A percentile compares a stretch with the other conserved stretches of the same genome.
Conservation (phyloP, 2,113 vertebrate species). For the Hystrix cristata region DNA sequence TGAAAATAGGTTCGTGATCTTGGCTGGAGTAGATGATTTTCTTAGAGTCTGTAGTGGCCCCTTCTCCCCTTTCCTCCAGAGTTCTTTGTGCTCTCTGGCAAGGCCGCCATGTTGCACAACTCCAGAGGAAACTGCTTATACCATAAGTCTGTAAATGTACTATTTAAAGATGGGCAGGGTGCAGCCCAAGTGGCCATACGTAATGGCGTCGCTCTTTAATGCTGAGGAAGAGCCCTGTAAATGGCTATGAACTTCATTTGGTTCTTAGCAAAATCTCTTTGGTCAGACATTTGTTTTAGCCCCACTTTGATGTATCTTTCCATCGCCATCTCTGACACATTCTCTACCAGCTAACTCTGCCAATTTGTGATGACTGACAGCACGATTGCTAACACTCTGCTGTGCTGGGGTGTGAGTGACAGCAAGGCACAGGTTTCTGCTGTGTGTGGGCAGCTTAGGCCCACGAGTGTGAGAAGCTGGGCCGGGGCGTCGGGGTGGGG, state of each 20-base stretch:
- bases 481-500: too few relatives aligned
- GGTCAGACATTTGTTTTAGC: constrained; percentile 35
- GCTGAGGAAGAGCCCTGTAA: not conserved
- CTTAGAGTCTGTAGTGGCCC: not conserved
- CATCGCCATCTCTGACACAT: not conserved
- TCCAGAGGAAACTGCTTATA: not conserved
- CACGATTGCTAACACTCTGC: not conserved
- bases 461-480: not conserved
- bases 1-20: constrained; percentile 28
- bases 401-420: not conserved
- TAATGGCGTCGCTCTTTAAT: not conserved
- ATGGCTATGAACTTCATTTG: constrained; percentile 15
- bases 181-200: not conserved
- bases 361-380: not conserved
- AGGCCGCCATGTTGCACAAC: not conserved
- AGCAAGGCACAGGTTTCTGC: not conserved
- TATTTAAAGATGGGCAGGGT: not conserved
- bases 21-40: not conserved
- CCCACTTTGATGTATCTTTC: not conserved
- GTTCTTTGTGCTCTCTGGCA: constrained; percentile 21
- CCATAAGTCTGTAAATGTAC: not conserved
- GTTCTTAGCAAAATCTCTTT: not conserved
- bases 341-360: not conserved
- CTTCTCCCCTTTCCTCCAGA: not conserved
- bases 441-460: not conserved